phyloP scores from a whole-genome alignment of 1,140 invertebrate genomes.

The Drosophila chauvacae region DNA sequence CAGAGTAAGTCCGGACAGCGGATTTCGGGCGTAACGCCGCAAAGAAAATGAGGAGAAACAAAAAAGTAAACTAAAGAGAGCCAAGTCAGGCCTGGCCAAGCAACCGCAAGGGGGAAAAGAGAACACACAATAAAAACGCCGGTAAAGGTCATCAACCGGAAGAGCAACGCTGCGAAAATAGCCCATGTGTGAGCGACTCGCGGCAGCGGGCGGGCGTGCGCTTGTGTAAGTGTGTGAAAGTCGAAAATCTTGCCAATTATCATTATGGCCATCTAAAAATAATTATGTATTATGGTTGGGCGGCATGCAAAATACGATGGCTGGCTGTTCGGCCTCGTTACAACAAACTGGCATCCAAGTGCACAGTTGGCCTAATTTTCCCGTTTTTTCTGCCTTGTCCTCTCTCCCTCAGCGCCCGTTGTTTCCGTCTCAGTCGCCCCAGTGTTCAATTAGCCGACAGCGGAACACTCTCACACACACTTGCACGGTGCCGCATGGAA shows the following conservation, averaged over 20 bases:
- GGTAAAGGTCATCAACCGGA: constrained; percentile 84
- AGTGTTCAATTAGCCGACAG: constrained; percentile 70
- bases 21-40: constrained; percentile 15
- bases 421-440: constrained; percentile 18
- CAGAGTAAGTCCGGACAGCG: constrained; percentile 3
- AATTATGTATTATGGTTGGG: constrained; percentile 68
- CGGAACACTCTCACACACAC: constrained; percentile 23
- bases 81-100: constrained; percentile 2
- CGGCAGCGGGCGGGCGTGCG: neutral
- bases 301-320: constrained; percentile 64
- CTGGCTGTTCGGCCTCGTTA: constrained; percentile 72
- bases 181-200: constrained; percentile 23
- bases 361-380: constrained; percentile 78
- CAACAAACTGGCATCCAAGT: constrained; percentile 62
- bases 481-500: constrained; percentile 56
- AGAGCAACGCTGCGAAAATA: constrained; percentile 66
- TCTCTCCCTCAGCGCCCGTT: constrained; percentile 43
- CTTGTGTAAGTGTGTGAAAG: constrained; percentile 48
- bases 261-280: constrained; percentile 62
- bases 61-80: constrained; percentile 23
- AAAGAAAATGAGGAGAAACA: constrained; percentile 22
- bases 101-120: constrained; percentile 26
- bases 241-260: constrained; percentile 62
- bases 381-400: constrained; percentile 35
- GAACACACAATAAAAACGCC: constrained; percentile 77